These are phyloP conservation scores for Pandemis corylana DNA, from an alignment of 2,888 invertebrate genomes.

Conservation along the genomic window DNA sequence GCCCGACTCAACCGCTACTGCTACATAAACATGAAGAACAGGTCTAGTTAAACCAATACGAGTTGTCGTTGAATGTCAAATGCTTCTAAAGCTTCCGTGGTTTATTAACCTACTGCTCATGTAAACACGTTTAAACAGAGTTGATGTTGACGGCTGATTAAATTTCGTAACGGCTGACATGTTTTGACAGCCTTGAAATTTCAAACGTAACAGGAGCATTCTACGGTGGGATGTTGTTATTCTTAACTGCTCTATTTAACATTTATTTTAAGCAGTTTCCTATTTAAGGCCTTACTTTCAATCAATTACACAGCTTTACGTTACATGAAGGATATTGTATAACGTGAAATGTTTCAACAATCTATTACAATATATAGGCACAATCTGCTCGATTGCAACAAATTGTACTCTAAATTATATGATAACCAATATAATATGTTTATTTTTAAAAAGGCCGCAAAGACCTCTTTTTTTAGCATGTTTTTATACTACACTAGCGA, in stretches of 20 bases:
- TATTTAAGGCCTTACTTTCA: not conserved
- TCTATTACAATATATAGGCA: not conserved
- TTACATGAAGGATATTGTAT: not conserved
- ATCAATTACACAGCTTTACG: not conserved
- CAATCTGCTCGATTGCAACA: too few relatives aligned
- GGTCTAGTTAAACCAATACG: not conserved
- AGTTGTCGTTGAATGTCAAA: not conserved
- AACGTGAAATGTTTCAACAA: not conserved
- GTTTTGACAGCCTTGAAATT: constrained; percentile 6
- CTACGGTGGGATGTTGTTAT: not conserved
- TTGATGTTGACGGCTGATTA: constrained; percentile 9
- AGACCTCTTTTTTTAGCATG: too few relatives aligned
- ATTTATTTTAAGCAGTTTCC: not conserved
- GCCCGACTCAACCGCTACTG: not conserved
- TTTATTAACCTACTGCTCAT: constrained; percentile 3
- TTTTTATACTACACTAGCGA: too few relatives aligned
- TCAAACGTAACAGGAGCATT: not conserved
- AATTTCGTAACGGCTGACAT: constrained; percentile 10
- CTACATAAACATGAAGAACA: not conserved
- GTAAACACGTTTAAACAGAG: not conserved
- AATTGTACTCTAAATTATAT: too few relatives aligned
- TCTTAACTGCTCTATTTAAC: not conserved
- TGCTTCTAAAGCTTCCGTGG: constrained; percentile 5
- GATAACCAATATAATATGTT: too few relatives aligned
- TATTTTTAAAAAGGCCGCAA: too few relatives aligned